Evolutionary conservation across 2,113 vertebrate genomes (phyloP).

Genomic region (Leptobrachium leishanense): DNA sequence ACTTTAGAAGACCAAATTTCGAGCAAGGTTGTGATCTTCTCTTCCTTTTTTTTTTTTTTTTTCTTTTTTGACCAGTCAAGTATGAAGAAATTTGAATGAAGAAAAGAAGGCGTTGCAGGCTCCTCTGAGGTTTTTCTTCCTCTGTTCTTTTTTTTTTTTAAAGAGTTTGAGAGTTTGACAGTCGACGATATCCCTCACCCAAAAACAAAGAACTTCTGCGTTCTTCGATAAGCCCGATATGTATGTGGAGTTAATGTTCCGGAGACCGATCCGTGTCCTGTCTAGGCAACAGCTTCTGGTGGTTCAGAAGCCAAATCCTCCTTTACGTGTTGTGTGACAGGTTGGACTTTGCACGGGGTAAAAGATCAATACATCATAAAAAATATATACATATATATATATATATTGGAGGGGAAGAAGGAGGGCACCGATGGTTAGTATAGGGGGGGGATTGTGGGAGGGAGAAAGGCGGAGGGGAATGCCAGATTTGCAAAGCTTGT

Average conservation of each 20-base stretch:
- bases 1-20: conserved; percentile 16
- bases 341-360: conserved; percentile 31
- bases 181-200: conserved; percentile 29
- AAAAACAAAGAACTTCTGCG: conserved; percentile 43
- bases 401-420: conserved; percentile 34
- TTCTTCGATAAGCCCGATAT: conserved; percentile 14
- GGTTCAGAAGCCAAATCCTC: background rate
- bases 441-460: conserved; percentile 3
- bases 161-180: conserved; percentile 52
- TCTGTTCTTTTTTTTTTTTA: conserved; percentile 13
- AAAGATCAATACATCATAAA: conserved; percentile 46
- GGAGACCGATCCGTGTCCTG: background rate
- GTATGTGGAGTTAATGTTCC: background rate
- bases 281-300: conserved; percentile 6
- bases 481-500: conserved; percentile 33
- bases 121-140: background rate
- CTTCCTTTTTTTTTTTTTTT: conserved; percentile 40
- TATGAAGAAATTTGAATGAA: conserved; percentile 54
- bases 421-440: conserved; percentile 21
- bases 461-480: conserved; percentile 13
- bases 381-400: conserved; percentile 43
- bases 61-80: conserved; percentile 58
- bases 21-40: background rate
- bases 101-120: conserved; percentile 51
- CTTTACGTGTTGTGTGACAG: conserved; percentile 30